Evolutionary conservation across 2,113 vertebrate species (phyloP), one percentile per base, ranked within the genome.

Genomic region (Ptychochromis oligacanthus): DNA sequence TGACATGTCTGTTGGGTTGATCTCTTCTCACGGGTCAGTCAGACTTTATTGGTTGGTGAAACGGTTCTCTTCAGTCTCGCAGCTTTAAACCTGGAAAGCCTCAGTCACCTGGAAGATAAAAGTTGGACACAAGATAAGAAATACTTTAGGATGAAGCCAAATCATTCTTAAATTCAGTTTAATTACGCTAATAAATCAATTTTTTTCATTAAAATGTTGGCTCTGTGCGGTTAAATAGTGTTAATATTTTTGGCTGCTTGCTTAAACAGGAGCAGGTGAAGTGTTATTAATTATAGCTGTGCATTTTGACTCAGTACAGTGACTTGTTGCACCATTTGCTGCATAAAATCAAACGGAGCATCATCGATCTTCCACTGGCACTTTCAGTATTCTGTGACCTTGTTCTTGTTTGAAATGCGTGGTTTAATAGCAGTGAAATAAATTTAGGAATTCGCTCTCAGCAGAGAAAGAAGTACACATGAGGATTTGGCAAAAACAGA

Each of bases 331-430:
- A 82, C 83, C 62, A 88, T 82, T 90, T 7, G 12, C 75, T 18
- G 77, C 59, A 40, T 60, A 55, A 79, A 82, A 86, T 77, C 59
- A 15, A 76, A 79, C 15, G 0, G 5, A 70, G 80, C 62, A 67
- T 57, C 52, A 81, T 77, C 26, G 74, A 84, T 91, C 82, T 83
- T 80, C 54, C n/a, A 3, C 58, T 75, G 60, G 65, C 81, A 84
- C 72, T 83, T 83, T 74, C n/a, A 75, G 83, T 10, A 70, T 60
- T 83, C 67, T 52, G 76, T 82, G 89, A 84, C 81, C 86, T 89
- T 88, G 74, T 67, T 76, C 49, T 20, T 62, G 80, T 86, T 82
- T 1, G 12, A 88, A 72, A 82, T 61, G 65, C 61, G 75, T 43
- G 28, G n/a, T 43, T 84, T 67, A 84, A 74, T 24, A 77, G 46